Percentiles rank a stretch among this genome's conserved stretches.
phyloP scores from a whole-genome alignment of 2,888 invertebrate species.

The Pinctada fucata region DNA sequence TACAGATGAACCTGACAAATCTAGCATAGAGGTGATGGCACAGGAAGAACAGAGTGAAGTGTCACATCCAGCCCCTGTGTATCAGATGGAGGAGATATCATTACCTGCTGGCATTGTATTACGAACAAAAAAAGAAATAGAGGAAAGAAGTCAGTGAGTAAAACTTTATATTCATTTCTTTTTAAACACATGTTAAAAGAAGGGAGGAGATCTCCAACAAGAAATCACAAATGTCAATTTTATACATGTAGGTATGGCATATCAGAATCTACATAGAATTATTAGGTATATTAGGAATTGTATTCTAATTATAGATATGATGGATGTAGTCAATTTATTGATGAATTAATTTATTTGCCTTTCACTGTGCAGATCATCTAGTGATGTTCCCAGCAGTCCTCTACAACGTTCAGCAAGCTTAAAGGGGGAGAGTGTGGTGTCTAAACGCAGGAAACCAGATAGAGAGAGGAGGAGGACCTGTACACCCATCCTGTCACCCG shows the following conservation, averaged over 20 bases:
- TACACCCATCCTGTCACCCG: conserved; percentile 65
- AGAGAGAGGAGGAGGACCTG: conserved; percentile 69
- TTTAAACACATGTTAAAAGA: too few species aligned
- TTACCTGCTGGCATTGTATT: conserved; percentile 85
- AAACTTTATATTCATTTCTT: too few species aligned
- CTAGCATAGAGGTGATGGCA: conserved; percentile 20
- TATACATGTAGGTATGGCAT: too few species aligned
- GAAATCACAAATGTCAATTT: too few species aligned
- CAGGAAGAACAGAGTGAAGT: conserved; percentile 3
- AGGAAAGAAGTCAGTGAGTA: conserved; percentile 78
- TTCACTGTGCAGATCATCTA: background rate
- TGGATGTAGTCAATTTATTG: too few species aligned
- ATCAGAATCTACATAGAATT: too few species aligned
- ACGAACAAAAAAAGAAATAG: conserved; percentile 81
- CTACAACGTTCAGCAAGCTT: conserved; percentile 71
- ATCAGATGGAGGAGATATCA: conserved; percentile 82
- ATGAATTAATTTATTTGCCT: too few species aligned
- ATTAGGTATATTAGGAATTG: too few species aligned
- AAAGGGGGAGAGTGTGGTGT: conserved; percentile 58
- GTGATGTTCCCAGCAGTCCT: conserved; percentile 38
- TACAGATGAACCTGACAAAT: conserved; percentile 9
- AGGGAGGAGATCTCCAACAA: too few species aligned
- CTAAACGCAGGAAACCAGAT: conserved; percentile 52
- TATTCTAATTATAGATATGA: too few species aligned
- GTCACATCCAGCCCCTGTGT: conserved; percentile 62